Evolutionary conservation across 2,113 vertebrate genomes (phyloP), one percentile per base, ranked within the genome.

Genomic region (Scortum barcoo): DNA sequence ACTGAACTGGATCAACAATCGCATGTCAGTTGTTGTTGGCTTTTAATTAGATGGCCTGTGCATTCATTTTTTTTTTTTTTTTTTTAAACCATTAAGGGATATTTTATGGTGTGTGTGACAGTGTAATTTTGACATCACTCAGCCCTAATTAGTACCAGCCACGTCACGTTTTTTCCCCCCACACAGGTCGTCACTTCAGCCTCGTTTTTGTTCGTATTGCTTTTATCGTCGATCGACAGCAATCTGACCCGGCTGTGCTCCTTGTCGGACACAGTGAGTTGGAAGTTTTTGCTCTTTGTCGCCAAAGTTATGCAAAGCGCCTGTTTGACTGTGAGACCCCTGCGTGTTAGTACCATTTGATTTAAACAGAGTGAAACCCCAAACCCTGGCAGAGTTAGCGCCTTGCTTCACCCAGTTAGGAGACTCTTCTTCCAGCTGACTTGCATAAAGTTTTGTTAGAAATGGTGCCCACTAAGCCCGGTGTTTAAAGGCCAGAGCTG

Each of bases 401-500:
- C 74, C 73, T 65, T 26, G 28, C 36, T 51, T 57, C 79, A 11
- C 44, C 20, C n/a, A 13, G 72, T 6, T 56, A 82, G 33, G 17
- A 57, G 1, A 67, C 46, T 4, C 33, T 54, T 57, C 10, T 30
- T 38, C 16, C 20, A 54, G 66, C 36, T 33, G 36, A 68, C 46
- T 76, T 88, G 86, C 80, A 88, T 88, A 78, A 80, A 61, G 30
- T 63, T 73, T 80, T 58, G 60, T 69, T 56, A 22, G 13, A 20
- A 40, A 46, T 28, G 5, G 22, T 24, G 14, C 24, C 28, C 24
- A 24, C 50, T 19, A 17, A 67, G 24, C 42, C 48, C 26, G n/a
- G 44, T 36, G 6, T 44, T 44, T 44, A 72, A 56, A 78, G 42
- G 68, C 10, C 40, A 60, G 26, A 63, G 62, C 48, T n/a, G 74